A percentile compares a stretch with the other conserved stretches of the same genome.
phyloP scores from a whole-genome alignment of 2,113 vertebrate species.

The Rhinolophus ferrumequinum region DNA sequence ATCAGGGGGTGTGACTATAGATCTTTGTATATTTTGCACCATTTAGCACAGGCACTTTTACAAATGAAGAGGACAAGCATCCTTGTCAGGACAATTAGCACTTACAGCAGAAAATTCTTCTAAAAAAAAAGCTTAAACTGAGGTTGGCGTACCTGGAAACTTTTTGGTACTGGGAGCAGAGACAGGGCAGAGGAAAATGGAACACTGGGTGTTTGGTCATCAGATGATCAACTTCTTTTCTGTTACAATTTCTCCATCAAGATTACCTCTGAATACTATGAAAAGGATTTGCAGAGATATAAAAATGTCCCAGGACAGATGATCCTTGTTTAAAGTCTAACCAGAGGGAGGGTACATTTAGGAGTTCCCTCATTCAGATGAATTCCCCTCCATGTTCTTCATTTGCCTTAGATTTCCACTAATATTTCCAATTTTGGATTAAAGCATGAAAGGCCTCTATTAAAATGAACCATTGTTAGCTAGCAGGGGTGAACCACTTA shows the following conservation, averaged over 20 bases:
- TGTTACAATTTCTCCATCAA: background rate
- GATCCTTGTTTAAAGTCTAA: constrained; percentile 18
- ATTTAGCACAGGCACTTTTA: constrained; percentile 45
- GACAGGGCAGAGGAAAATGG: background rate
- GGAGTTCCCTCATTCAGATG: background rate
- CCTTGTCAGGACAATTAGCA: constrained; percentile 44
- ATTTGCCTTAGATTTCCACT: background rate
- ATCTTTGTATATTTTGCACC: constrained; percentile 54
- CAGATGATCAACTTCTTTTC: background rate
- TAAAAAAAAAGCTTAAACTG: background rate
- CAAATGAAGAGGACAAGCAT: constrained; percentile 43
- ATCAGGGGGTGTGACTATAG: background rate
- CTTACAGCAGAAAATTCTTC: constrained; percentile 1
- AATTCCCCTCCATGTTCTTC: background rate
- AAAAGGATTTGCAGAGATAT: background rate
- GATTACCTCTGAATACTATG: background rate
- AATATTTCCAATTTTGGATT: constrained; percentile 48
- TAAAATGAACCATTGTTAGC: constrained; percentile 50
- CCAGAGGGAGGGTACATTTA: background rate
- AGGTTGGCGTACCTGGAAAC: background rate
- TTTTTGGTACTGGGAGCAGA: background rate
- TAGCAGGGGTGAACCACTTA: constrained; percentile 56
- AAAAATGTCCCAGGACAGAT: background rate
- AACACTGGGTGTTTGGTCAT: background rate
- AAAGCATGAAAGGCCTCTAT: constrained; percentile 11